Conservation (phyloP, 2,113 vertebrate species). For the Catharus bicknelli region DNA sequence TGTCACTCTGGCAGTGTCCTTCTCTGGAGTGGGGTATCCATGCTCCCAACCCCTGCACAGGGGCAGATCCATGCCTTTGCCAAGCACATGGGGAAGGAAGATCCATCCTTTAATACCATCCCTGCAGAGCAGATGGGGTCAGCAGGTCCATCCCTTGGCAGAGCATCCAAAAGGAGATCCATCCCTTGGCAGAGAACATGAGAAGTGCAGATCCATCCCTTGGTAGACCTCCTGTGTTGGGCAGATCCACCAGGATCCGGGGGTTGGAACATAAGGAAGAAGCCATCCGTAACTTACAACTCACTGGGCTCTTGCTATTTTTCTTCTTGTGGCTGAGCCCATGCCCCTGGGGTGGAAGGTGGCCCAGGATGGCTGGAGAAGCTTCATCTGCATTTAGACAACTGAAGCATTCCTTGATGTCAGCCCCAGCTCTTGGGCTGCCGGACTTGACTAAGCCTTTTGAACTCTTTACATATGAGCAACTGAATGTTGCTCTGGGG, state of each 20-base stretch:
- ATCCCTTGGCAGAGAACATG: neutral
- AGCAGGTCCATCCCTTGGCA: neutral
- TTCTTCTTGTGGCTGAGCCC: accelerated
- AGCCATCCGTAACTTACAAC: neutral
- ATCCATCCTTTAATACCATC: neutral
- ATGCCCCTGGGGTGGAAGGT: neutral
- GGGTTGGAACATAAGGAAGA: neutral
- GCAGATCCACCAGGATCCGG: neutral
- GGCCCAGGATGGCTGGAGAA: neutral
- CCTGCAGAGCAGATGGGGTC: neutral
- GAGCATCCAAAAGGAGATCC: neutral
- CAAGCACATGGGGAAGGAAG: neutral
- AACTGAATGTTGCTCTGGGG: neutral
- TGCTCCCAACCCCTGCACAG: neutral
- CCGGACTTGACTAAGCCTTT: neutral
- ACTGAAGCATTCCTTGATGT: neutral
- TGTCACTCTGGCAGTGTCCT: neutral
- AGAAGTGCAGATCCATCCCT: neutral
- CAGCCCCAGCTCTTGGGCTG: neutral
- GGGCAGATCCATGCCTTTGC: neutral
- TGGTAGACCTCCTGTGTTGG: neutral
- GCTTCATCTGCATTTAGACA: neutral
- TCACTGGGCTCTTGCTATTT: neutral
- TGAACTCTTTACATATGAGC: neutral
- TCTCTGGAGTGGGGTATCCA: accelerated